Evolutionary conservation across 1,140 invertebrate species (phyloP), one percentile per base, ranked within the genome.

Genomic region (Vanessa tameamea): DNA sequence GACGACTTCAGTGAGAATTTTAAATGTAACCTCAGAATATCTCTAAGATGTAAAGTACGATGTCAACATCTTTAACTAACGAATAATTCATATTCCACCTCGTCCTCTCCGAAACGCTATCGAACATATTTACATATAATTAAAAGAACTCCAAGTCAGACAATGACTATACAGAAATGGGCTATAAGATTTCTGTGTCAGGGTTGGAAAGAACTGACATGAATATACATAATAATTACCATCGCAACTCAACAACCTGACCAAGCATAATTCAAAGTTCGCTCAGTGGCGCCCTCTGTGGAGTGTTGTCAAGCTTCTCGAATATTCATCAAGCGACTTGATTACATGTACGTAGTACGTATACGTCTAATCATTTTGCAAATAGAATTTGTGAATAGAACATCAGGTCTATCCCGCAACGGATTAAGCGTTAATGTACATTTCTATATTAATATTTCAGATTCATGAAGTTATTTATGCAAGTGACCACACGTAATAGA

Each of bases 251-350:
- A 73, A 83, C 70, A 72, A 63, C 74, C 82, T 85, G 85, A 83
- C 79, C 71, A 73, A 64, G 82, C 85, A 84, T 85, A 87, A 83
- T 85, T 84, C 80, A 86, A 81, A 80, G 77, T 66, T 78, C 73
- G 76, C 74, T 77, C 78, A 80, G 81, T 82, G 70, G 78, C 77
- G 74, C 83, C 79, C 80, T 83, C 78, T 78, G 50, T 23, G 13
- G 73, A 82, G 78, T 80, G 77, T 69, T 69, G 72, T 74, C 72
- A 71, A 78, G 70, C 78, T 78, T 76, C 79, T 82, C 69, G 82
- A 83, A 85, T 85, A 85, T 85, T 85, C 83, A 84, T 82, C 75
- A 82, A 69, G 63, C 66, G 76, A 70, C 76, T 82, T 77, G 74
- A 85, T 84, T 82, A 82, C 79, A 72, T 53, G 76, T 65, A 68